Conservation (phyloP, 2,113 vertebrate genomes). For the Notothenia rossii region DNA sequence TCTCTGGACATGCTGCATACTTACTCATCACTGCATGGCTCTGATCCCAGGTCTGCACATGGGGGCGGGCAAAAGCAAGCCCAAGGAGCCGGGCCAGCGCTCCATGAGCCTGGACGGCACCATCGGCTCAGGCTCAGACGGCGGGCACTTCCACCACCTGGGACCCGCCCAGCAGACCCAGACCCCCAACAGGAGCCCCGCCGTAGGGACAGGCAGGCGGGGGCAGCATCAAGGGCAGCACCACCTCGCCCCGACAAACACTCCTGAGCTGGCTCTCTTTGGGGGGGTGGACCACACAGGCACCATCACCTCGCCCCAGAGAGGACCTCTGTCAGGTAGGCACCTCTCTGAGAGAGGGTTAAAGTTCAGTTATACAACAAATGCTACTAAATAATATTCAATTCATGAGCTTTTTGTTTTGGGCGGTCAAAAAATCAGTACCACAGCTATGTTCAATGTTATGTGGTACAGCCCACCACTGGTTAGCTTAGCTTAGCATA, state of each 20-base stretch:
- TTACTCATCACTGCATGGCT: slow-evolving; percentile 37
- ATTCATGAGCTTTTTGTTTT: too few relatives aligned
- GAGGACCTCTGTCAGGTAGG: slow-evolving; percentile 81
- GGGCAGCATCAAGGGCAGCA: slow-evolving; percentile 83
- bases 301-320: slow-evolving; percentile 89
- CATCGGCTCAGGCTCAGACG: slow-evolving; percentile 82
- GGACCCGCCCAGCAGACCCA: slow-evolving; percentile 84
- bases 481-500: slow-evolving; percentile 2
- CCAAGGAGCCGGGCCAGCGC: slow-evolving; percentile 92
- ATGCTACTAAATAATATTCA: too few relatives aligned
- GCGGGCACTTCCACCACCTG: slow-evolving; percentile 84
- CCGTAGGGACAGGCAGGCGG: slow-evolving; percentile 85
- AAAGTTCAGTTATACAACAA: neutral
- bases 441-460: neutral
- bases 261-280: slow-evolving; percentile 87
- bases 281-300: slow-evolving; percentile 91
- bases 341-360: neutral
- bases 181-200: slow-evolving; percentile 90
- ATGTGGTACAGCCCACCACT: neutral
- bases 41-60: slow-evolving; percentile 83
- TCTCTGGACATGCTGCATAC: slow-evolving; percentile 6
- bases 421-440: neutral
- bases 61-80: slow-evolving; percentile 97
- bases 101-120: slow-evolving; percentile 94
- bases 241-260: slow-evolving; percentile 80